These are phyloP conservation scores for Cassiopea xamachana DNA, from an alignment of 30 jellyfish, hydroid and myxozoan genomes.

Conservation along the genomic window DNA sequence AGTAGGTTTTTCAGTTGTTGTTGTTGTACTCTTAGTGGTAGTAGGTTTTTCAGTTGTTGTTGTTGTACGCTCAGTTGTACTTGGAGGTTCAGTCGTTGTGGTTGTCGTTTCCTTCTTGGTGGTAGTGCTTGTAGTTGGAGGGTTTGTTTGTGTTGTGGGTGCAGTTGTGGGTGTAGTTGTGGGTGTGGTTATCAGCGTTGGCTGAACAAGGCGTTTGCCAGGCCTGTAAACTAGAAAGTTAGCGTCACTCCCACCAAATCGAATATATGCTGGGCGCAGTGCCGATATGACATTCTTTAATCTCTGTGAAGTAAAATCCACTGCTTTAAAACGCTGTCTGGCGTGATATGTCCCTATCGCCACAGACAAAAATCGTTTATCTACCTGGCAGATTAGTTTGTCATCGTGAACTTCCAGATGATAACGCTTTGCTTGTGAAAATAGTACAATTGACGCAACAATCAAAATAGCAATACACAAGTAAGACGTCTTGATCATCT, in stretches of 20 bases:
- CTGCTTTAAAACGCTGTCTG: constrained; percentile 59
- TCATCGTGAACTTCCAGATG: constrained; percentile 12
- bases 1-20: constrained; percentile 39
- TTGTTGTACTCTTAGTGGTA: constrained; percentile 7
- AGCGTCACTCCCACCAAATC: constrained; percentile 89
- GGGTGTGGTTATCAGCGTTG: constrained; percentile 48
- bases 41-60: constrained; percentile 22
- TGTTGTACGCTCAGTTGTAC: constrained; percentile 1
- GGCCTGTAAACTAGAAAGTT: constrained; percentile 72
- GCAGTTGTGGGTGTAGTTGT: constrained; percentile 40
- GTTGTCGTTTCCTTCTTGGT: background rate
- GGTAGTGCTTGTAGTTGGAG: background rate
- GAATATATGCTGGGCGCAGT: constrained; percentile 80
- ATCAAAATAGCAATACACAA: background rate
- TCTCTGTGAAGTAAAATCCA: constrained; percentile 66
- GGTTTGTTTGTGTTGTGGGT: background rate
- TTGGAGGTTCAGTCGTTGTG: constrained; percentile 12
- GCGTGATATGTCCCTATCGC: constrained; percentile 75
- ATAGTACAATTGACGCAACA: background rate
- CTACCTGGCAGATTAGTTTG: constrained; percentile 61
- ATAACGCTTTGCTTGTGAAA: constrained; percentile 16
- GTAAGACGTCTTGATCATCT: background rate
- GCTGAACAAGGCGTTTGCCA: constrained; percentile 52
- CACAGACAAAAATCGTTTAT: constrained; percentile 71
- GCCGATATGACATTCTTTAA: constrained; percentile 73